These are phyloP conservation scores for Salvelinus sp. DNA, from an alignment of 2,113 vertebrate genomes.

Conservation along the genomic window DNA sequence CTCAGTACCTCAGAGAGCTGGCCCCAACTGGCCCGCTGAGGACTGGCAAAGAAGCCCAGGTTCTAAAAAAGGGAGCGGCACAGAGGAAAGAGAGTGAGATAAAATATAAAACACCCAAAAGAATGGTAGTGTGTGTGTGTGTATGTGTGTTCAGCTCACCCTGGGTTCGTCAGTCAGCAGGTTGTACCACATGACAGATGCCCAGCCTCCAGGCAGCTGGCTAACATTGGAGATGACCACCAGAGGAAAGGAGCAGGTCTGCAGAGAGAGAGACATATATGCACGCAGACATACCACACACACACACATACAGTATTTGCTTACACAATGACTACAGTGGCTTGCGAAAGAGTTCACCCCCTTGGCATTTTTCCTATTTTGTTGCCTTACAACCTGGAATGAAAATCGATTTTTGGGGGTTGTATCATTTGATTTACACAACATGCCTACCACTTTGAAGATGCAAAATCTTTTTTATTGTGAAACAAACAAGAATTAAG, in stretches of 20 bases:
- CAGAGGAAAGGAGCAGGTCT: constrained; percentile 92
- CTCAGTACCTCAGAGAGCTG: constrained; percentile 93
- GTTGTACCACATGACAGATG: constrained; percentile 96
- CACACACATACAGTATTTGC: too few relatives aligned
- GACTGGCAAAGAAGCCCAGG: constrained; percentile 88
- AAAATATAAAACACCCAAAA: neutral
- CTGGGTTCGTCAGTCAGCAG: constrained; percentile 86
- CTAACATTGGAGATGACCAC: constrained; percentile 98
- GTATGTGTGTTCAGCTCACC: constrained; percentile 65
- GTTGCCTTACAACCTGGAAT: too few relatives aligned
- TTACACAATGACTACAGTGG: too few relatives aligned
- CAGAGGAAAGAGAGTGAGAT: neutral
- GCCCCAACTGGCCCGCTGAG: constrained; percentile 82
- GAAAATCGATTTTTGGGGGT: too few relatives aligned
- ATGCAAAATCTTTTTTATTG: too few relatives aligned
- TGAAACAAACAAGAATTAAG: too few relatives aligned
- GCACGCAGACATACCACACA: neutral
- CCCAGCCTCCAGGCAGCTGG: constrained; percentile 93
- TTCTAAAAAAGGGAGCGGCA: constrained; percentile 73
- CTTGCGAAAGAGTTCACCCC: too few relatives aligned
- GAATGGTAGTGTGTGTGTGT: neutral
- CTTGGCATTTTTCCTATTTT: too few relatives aligned
- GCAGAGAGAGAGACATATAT: constrained; percentile 26
- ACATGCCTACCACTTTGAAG: too few relatives aligned
- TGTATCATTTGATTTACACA: too few relatives aligned